Evolutionary conservation across 1,140 invertebrate genomes (phyloP).

Genomic region (Neodiprion virginianus): DNA sequence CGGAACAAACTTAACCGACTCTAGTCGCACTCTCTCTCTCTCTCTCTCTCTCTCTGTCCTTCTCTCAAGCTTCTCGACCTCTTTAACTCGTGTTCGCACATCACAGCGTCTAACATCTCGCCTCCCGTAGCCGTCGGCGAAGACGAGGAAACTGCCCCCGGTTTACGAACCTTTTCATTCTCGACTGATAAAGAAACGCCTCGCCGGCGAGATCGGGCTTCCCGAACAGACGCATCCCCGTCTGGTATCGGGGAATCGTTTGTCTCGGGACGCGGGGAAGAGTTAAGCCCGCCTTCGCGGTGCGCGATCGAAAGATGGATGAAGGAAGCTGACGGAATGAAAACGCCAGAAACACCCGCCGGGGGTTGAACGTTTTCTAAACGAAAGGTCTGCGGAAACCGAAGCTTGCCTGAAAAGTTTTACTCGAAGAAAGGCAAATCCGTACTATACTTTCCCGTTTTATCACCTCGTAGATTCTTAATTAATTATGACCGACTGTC

Average conservation of each 20-base stretch:
- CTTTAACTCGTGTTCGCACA: no score
- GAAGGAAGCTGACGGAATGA: neutral
- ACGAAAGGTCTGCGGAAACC: no score
- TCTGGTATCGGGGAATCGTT: neutral
- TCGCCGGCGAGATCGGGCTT: neutral
- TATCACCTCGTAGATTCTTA: no score
- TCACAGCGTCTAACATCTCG: no score
- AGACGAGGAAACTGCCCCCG: neutral
- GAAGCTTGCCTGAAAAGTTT: no score
- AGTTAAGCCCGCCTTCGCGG: neutral
- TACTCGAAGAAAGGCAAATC: no score
- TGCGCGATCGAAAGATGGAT: neutral
- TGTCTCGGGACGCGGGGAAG: neutral
- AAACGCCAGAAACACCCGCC: neutral
- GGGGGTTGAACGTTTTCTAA: no score
- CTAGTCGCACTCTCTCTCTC: neutral
- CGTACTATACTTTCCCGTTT: no score
- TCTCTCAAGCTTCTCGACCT: no score
- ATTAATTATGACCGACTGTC: no score
- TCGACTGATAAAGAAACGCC: neutral
- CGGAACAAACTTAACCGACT: neutral
- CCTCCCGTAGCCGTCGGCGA: no score
- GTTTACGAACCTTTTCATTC: neutral
- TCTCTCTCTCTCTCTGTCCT: no score
- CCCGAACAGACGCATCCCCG: constrained; percentile 1